Evolutionary conservation across 1,140 invertebrate species (phyloP).

Genomic region (Planococcus citri): DNA sequence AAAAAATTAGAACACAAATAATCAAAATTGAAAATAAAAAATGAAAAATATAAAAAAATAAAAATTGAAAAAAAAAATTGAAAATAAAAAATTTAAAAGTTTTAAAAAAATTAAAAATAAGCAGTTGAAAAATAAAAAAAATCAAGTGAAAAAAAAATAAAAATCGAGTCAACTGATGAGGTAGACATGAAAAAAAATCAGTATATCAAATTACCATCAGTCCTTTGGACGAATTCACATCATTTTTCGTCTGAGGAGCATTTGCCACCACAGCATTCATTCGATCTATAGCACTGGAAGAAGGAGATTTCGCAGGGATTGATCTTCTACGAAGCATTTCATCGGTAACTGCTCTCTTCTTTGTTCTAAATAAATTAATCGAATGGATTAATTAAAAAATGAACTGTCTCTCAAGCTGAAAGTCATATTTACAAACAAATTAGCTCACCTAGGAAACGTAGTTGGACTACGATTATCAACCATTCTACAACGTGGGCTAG

Average conservation of each 20-base stretch:
- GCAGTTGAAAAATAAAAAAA: too few species aligned
- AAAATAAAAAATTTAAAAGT: too few species aligned
- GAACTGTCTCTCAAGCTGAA: neutral
- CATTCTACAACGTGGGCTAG: constrained; percentile 41
- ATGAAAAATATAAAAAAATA: too few species aligned
- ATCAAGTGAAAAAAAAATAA: too few species aligned
- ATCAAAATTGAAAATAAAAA: too few species aligned
- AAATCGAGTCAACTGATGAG: too few species aligned
- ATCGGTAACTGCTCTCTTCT: neutral
- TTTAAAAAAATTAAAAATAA: too few species aligned
- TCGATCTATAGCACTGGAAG: neutral
- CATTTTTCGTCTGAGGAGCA: neutral
- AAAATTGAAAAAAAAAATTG: too few species aligned
- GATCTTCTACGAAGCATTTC: constrained; percentile 7
- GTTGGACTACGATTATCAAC: constrained; percentile 39
- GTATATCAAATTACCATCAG: too few species aligned
- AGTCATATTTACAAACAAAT: neutral
- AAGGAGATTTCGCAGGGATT: constrained; percentile 5
- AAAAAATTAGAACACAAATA: too few species aligned
- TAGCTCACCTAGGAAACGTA: constrained; percentile 29
- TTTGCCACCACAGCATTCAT: neutral
- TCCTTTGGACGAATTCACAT: too few species aligned
- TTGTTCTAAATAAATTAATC: neutral
- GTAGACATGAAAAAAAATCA: too few species aligned
- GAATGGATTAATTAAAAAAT: neutral